Base-by-base conservation (phyloP, 2,797 vertebrate genomes). In the Danio aesculapii region DNA sequence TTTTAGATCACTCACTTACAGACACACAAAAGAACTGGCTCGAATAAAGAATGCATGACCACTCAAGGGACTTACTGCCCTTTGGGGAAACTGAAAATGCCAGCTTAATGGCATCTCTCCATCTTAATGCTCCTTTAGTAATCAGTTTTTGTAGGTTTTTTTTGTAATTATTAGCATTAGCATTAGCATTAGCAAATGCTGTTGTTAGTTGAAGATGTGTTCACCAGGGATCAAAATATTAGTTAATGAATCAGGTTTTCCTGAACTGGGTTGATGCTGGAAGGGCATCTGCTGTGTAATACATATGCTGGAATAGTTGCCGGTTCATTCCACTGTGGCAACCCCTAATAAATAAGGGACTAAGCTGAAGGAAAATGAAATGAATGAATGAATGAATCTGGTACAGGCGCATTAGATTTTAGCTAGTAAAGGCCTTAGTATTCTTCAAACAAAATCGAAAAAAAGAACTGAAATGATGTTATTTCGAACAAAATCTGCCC, bases 1-100 rank as follows among this genome's bases (percentile, higher is more conserved):
- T 67, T 68, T 81, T 68, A 58, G 71, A 61, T 50, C 63, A 21
- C 63, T 58, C 12, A 69, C 53, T 66, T n/a, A 41, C 4, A 67
- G 59, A 67, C 52, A 68, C 62, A 49, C 70, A 59, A 47, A 73
- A 30, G 53, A 46, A 16, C 43, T 46, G 17, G 8, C 17, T 30
- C 0, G 8, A 30, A 73, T 73, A 47, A 73, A 73, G 53, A 73
- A 73, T 68, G 46, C 30, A 47, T 58, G 52, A 58, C 50, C 64
- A 78, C 76, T 7, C 64, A 69, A 44, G 52, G 55, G 55, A 47
- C 47, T 59, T 47, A 21, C 12, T 30, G 12, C 55, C 43, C 39
- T 76, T 66, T 21, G 50, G 30, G 49, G 50, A 0, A 5, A 66
- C 17, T 57, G 49, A 66, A 76, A 55, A 57, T 52, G 17, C 39